Evolutionary conservation across 2,113 vertebrate genomes (phyloP).

Genomic region (Miniopterus natalensis): DNA sequence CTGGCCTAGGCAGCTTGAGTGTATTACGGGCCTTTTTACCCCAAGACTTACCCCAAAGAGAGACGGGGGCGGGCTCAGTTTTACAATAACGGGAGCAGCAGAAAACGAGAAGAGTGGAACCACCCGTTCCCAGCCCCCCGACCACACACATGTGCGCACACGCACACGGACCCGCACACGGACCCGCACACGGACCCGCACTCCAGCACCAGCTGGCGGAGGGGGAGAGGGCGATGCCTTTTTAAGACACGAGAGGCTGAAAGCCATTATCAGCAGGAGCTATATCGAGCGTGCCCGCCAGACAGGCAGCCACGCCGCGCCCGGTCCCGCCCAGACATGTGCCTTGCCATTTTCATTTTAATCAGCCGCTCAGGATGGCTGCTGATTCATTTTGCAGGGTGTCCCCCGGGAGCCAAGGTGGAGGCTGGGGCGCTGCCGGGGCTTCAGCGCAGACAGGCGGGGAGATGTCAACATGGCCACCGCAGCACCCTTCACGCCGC

Average conservation of each 20-base stretch:
- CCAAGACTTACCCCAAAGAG: constrained; percentile 9
- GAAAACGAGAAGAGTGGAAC: constrained; percentile 9
- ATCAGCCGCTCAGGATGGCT: constrained; percentile 92
- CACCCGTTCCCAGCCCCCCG: not conserved
- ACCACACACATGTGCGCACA: not conserved
- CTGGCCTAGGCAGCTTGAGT: constrained; percentile 48
- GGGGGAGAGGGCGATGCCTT: constrained; percentile 85
- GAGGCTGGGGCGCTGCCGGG: constrained; percentile 87
- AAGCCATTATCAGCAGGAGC: constrained; percentile 95
- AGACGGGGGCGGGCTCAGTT: constrained; percentile 43
- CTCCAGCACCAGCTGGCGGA: constrained; percentile 59
- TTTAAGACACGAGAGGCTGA: constrained; percentile 84
- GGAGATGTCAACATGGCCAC: constrained; percentile 71
- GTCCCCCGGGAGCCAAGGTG: constrained; percentile 90
- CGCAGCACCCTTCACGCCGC: constrained; percentile 55
- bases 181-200: not conserved
- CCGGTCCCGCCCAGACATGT: constrained; percentile 92
- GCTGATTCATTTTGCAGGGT: constrained; percentile 94
- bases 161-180: not conserved
- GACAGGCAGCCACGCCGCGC: constrained; percentile 91
- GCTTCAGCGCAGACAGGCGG: constrained; percentile 87
- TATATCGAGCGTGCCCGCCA: constrained; percentile 95
- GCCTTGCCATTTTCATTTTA: constrained; percentile 93
- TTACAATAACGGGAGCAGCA: constrained; percentile 75
- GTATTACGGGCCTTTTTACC: constrained; percentile 71